Conservation (phyloP, 1,140 invertebrate species). For the Semibalanus balanoides region DNA sequence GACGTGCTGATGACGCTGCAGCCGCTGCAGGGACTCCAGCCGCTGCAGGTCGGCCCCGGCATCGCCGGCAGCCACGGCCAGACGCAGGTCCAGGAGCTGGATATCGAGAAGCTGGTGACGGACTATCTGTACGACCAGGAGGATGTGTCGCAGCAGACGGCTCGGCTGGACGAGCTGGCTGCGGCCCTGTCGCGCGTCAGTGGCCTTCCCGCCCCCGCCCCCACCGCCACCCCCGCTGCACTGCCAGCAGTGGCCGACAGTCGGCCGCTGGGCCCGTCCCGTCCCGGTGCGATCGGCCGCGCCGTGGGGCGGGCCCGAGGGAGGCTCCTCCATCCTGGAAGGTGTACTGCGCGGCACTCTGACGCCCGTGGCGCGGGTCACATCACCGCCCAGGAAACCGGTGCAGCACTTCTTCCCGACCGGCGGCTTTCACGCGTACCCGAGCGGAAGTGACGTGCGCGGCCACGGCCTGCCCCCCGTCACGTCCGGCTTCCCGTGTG, state of each 20-base stretch:
- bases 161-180: background rate
- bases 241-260: background rate
- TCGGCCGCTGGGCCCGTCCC: background rate
- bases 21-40: background rate
- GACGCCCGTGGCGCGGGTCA: slow-evolving; percentile 13
- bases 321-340: slow-evolving; percentile 19
- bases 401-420: slow-evolving; percentile 16
- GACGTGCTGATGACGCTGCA: background rate
- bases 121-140: background rate
- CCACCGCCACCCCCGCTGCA: background rate
- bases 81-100: background rate
- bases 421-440: slow-evolving; percentile 15
- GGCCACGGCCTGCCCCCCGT: background rate
- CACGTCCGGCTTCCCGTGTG: background rate
- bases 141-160: background rate
- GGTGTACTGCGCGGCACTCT: slow-evolving; percentile 21
- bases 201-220: background rate
- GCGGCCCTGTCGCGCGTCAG: background rate
- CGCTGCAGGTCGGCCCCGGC: background rate
- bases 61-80: background rate
- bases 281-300: background rate
- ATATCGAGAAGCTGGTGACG: background rate
- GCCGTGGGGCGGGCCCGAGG: slow-evolving; percentile 11
- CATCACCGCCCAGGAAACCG: slow-evolving; percentile 13
- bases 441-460: too few species aligned